Conservation (phyloP, 2,797 vertebrate genomes). For the Ispidina lecontei region DNA sequence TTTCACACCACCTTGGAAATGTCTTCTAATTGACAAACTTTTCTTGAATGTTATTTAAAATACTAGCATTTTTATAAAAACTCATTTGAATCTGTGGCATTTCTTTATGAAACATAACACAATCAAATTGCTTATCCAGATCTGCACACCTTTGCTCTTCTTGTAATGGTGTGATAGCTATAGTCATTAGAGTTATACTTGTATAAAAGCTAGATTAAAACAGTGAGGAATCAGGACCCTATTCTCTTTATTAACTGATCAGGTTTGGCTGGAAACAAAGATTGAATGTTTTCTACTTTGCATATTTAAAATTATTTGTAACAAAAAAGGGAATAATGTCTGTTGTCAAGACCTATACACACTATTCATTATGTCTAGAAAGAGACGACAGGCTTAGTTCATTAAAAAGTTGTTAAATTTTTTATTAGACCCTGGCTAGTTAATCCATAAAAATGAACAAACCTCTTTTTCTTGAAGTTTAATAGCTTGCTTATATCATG, state of each 20-base stretch:
- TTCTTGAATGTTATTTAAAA: background rate
- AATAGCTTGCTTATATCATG: conserved; percentile 11
- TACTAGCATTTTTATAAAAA: conserved; percentile 7
- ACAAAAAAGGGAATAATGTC: background rate
- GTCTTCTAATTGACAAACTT: background rate
- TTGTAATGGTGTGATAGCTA: background rate
- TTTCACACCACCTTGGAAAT: background rate
- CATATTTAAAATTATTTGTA: conserved; percentile 41
- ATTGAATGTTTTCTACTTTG: conserved; percentile 9
- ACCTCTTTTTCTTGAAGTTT: conserved; percentile 9
- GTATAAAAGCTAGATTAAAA: background rate
- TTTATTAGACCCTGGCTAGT: conserved; percentile 59
- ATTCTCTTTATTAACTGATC: background rate
- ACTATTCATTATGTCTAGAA: conserved; percentile 50
- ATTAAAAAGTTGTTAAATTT: conserved; percentile 67
- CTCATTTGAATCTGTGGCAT: background rate
- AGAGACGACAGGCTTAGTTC: conserved; percentile 50
- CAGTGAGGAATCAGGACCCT: background rate
- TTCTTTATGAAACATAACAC: background rate
- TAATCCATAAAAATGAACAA: conserved; percentile 66
- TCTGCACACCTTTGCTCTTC: background rate
- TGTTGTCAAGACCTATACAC: conserved; percentile 5
- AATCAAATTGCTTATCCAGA: background rate
- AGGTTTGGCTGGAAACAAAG: conserved; percentile 36
- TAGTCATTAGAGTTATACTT: background rate